These are phyloP conservation scores for Nettapus auritus DNA, from an alignment of 2,113 vertebrate genomes.

Conservation along the genomic window DNA sequence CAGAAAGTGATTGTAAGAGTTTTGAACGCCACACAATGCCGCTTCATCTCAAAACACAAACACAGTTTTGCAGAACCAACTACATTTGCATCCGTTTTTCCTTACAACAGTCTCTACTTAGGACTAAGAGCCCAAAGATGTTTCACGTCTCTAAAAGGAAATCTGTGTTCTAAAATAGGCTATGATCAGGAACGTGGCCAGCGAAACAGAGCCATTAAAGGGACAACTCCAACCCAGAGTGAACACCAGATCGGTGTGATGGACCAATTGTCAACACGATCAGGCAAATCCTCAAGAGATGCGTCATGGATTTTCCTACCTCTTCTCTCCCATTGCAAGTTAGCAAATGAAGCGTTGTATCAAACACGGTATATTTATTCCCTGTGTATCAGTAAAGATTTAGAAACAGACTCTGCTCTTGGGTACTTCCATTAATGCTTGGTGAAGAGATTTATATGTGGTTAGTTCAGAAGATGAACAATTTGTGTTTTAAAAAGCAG, in stretches of 20 bases:
- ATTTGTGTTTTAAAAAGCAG: fast-evolving
- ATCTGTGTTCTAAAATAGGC: fast-evolving
- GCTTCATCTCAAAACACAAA: background rate
- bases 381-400: background rate
- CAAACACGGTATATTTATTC: background rate
- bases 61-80: conserved; percentile 4
- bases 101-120: background rate
- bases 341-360: background rate
- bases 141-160: background rate
- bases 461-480: background rate
- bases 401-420: background rate
- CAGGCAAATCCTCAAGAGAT: background rate
- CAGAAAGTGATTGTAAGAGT: background rate
- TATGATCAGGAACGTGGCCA: background rate
- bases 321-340: background rate
- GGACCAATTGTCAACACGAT: background rate
- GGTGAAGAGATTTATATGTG: background rate
- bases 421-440: background rate
- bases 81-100: background rate
- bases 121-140: background rate
- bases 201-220: background rate
- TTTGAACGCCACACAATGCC: background rate
- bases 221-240: background rate
- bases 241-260: background rate
- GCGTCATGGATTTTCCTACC: background rate